Base-by-base conservation (phyloP, 23 tunicate species). In the Halocynthia aurantium region DNA sequence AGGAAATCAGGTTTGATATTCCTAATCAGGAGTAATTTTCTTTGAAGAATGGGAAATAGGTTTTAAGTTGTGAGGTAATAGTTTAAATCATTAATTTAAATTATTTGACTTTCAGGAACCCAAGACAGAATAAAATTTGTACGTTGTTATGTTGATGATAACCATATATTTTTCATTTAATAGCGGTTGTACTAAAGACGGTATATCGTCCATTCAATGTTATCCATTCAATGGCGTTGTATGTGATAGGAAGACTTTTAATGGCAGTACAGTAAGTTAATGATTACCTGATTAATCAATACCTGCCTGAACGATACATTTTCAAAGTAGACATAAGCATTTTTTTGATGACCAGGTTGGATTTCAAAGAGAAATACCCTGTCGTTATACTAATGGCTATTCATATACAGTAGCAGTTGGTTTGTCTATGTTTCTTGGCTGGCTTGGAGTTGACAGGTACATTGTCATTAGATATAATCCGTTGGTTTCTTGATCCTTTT, bases 351-450 rank as follows among this genome's bases (percentile, higher is more conserved):
- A 31, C 44, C 57, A 79, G 64, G 40, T 77, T 10, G 87, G 87
- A 20, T 92, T 92, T 72, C 50, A 67, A 10, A 86, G 86, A 62
- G 49, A 63, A 21, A 57, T 86, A 12, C 69, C 68, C 7, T 92
- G 98, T 82, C 77, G 87, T 51, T 92, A 86, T 57, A 92, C 98
- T 10, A 92, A 92, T 72, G 98, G 98, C 7, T 86, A 86, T 82
- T 76, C 66, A 19, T 92, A 92, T 63, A 71, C 55, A 11, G 62
- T 75, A 13, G 98, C 98, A 13, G 89, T 92, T 74, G 78, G 72
- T 18, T 83, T 92, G 22, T 92, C 98, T 7, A 55, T 92, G 50
- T 92, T 92, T 82, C 75, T 92, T 20, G 98, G 98, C 0, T 92
- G 98, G 98, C 77, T 92, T 6, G 98, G 98, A 7, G 69, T 92